A percentile compares a stretch with the other conserved stretches of the same genome.
Evolutionary conservation across 2,113 vertebrate genomes (phyloP).

Genomic region (Macaca mulatta): DNA sequence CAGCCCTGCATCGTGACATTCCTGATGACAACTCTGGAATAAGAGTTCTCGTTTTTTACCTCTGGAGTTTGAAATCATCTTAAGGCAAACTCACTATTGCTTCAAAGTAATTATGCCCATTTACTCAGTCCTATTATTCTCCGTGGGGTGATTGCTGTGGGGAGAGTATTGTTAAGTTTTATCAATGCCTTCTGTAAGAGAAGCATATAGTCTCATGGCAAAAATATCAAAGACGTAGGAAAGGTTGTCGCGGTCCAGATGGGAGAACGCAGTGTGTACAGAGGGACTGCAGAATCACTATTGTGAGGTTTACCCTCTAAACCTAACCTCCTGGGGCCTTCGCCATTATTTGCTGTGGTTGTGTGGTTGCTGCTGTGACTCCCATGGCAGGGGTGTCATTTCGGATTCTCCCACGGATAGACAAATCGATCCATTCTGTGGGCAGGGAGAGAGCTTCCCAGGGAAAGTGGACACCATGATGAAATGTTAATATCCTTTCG

Average conservation of each 20-base stretch:
- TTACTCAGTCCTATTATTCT: neutral
- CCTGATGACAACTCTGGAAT: neutral
- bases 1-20: neutral
- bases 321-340: neutral
- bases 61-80: neutral
- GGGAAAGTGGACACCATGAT: neutral
- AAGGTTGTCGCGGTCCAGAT: neutral
- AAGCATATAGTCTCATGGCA: neutral
- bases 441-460: neutral
- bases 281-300: neutral
- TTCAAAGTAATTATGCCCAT: neutral
- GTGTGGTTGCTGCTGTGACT: neutral
- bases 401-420: neutral
- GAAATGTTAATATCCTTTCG: neutral
- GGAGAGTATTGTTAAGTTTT: neutral
- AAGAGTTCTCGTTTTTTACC: neutral
- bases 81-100: neutral
- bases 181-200: neutral
- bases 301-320: neutral
- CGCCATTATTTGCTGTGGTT: neutral
- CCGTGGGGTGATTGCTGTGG: accelerated
- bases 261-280: no score
- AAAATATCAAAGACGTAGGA: neutral
- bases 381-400: no score
- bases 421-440: neutral